Base-by-base conservation (phyloP, 2,888 invertebrate genomes). In the Cantharis rustica region DNA sequence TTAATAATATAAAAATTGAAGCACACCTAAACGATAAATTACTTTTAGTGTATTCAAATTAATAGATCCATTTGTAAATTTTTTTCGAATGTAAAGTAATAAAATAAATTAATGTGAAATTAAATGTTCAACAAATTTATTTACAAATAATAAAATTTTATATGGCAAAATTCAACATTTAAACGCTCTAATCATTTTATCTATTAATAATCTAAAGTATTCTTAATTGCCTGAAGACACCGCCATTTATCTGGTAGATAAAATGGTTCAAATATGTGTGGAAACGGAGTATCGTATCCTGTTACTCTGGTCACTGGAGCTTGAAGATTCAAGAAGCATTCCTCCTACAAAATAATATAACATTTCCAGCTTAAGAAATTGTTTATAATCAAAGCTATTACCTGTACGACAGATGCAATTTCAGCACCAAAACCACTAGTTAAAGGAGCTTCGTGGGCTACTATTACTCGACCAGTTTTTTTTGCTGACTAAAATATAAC, bases 241-340 rank as follows among this genome's bases (percentile, higher is more conserved):
- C 98, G 91, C 94, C 96, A 96, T 87, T 95, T 96, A 88, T 96
- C 95, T 0, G 99, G 99, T 81, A 99, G 88, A 89, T 99, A 99
- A 89, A 99, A 96, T 0, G 96, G 95, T 88, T 99, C 99, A 89
- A 94, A 98, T 69, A 98, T 93, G 88, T 97, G 97, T 5, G 99
- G 97, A 89, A 99, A 99, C 11, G 99, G 99, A 2, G 98, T 96
- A 90, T 99, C 99, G 92, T 97, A 98, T 11, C 99, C 98, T 20
- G 97, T 93, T 69, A 97, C 96, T 80, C 99, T 92, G 66, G 91
- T 89, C 13, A 99, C 90, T 0, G 99, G 99, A 0, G 98, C 97
- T 88, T 99, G 98, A 82, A 99, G 90, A 87, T 96, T 92, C 63
- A 99, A 90, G 89, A 99, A 99, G 86, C 99, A 99, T 83, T 95